Evolutionary conservation across 1,140 invertebrate species (phyloP).

Genomic region (Drosophila triauraria): DNA sequence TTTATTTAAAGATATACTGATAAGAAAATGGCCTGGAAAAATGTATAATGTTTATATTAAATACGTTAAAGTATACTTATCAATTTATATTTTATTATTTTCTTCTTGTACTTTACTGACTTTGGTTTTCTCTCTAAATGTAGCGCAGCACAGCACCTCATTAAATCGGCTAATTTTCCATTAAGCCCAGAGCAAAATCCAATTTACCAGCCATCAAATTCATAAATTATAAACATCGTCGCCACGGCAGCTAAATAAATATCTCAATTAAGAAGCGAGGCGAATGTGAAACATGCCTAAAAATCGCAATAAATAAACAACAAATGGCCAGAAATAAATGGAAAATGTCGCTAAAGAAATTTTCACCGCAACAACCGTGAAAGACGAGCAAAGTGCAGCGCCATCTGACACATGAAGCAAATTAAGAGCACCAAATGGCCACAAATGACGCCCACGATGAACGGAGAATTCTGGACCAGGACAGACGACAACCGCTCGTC

Average conservation of each 20-base stretch:
- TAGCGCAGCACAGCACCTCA: constrained; percentile 25
- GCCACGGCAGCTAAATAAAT: constrained; percentile 47
- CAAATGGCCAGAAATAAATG: constrained; percentile 49
- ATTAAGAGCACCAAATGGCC: constrained; percentile 59
- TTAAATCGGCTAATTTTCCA: constrained; percentile 70
- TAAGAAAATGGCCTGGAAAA: background rate
- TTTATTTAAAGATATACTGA: background rate
- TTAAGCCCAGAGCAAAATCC: constrained; percentile 52
- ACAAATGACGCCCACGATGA: constrained; percentile 27
- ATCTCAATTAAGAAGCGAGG: constrained; percentile 68
- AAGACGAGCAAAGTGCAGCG: constrained; percentile 64
- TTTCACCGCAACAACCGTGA: constrained; percentile 41
- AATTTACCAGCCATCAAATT: constrained; percentile 60
- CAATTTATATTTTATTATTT: background rate
- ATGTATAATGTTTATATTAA: background rate
- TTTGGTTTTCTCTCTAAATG: constrained; percentile 12
- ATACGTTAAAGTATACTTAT: background rate
- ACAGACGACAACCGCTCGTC: constrained; percentile 5
- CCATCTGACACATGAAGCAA: constrained; percentile 72
- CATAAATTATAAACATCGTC: constrained; percentile 74
- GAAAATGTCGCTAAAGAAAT: constrained; percentile 37
- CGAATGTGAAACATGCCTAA: constrained; percentile 73
- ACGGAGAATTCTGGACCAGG: constrained; percentile 18
- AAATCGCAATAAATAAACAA: constrained; percentile 75
- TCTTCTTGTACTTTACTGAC: background rate